Base-by-base conservation (phyloP, 2,797 vertebrate genomes). In the Pseudochirops cupreus region DNA sequence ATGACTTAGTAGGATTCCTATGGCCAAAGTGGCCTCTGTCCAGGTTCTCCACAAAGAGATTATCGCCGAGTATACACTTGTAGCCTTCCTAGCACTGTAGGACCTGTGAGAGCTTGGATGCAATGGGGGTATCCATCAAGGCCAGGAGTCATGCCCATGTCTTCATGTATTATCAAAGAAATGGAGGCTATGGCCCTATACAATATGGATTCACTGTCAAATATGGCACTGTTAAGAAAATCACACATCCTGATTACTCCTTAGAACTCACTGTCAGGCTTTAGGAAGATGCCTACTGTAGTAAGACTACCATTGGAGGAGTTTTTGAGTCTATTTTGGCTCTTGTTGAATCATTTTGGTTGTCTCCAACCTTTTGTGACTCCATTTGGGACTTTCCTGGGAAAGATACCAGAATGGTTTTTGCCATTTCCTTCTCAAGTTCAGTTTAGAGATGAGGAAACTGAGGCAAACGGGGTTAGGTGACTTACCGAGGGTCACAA, bases 31-130 rank as follows among this genome's bases (percentile, higher is more conserved):
- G 18, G 39, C 16, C 39, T 82, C 21, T 24, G 21, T 39, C 24
- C 6, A 7, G 74, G 74, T 1, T 82, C 74, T 82, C 74, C n/a
- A 82, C 74, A 24, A 74, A 39, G 74, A 82, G 74, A 46, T 21
- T 2, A 46, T 82, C 1, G 46, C 0, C 7, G 2, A 39, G 14
- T 6, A 21, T n/a, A n/a, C 18, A 14, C 6, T 18, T 21, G n/a
- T 21, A 74, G n/a, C 18, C 2, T 46, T 82, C 21, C n/a, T 7
- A 46, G 18, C n/a, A 24, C 2, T 21, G 21, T 10, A 46, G n/a
- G n/a, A 82, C 21, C 39, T 82, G 11, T 46, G 18, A 39, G n/a
- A 82, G 18, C 16, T 24, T 39, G 39, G 24, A 24, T 1, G 18
- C 12, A 21, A 39, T 46, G 24, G n/a, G 18, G 0, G 39, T 24